A percentile compares a stretch with the other conserved stretches of the same genome.
phyloP scores from a whole-genome alignment of 2,113 vertebrate genomes.

The Opisthocomus hoazin region DNA sequence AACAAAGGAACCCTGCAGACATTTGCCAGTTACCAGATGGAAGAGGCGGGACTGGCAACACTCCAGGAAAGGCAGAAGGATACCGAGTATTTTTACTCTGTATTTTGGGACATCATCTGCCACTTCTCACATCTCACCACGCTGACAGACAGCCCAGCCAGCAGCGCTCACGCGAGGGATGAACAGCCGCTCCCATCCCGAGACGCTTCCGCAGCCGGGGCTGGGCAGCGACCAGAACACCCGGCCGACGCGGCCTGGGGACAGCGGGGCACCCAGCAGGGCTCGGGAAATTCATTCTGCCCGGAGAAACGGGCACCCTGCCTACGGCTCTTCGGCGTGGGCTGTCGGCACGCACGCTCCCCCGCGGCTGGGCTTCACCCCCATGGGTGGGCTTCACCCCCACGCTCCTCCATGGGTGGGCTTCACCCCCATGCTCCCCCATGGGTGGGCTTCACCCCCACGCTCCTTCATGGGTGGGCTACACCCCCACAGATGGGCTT shows the following conservation, averaged over 20 bases:
- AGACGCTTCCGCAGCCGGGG: background rate
- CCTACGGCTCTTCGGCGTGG: background rate
- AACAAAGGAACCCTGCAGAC: background rate
- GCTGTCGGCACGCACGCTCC: fast-evolving
- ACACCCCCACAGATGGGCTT: no score
- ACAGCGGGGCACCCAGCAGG: background rate
- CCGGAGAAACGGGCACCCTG: background rate
- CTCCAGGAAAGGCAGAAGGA: constrained; percentile 11
- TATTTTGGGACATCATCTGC: constrained; percentile 43
- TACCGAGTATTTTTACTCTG: background rate
- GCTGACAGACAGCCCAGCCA: background rate
- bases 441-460: no score
- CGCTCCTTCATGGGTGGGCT: no score
- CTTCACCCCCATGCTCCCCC: no score
- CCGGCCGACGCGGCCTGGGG: fast-evolving
- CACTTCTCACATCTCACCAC: background rate
- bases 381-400: no score
- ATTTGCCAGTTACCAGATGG: background rate
- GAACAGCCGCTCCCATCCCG: background rate
- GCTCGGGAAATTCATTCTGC: background rate
- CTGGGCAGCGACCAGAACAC: background rate
- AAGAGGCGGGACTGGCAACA: background rate
- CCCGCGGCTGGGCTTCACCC: background rate
- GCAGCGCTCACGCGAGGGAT: fast-evolving
- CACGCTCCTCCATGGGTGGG: no score